Conservation (phyloP, 1,140 invertebrate genomes). For the Brachionus plicatilis region DNA sequence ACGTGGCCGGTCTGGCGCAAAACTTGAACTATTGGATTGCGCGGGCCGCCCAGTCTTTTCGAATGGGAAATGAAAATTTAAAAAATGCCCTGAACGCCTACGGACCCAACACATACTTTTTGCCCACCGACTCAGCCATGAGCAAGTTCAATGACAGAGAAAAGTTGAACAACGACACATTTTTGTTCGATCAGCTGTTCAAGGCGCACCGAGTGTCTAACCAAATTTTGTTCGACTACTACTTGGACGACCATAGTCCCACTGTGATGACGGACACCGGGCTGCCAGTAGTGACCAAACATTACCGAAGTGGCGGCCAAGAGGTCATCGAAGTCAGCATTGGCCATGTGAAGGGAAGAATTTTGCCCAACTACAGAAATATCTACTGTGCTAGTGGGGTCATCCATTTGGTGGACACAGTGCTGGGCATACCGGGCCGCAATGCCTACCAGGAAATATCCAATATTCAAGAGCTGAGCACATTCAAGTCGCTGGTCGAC, state of each 20-base stretch:
- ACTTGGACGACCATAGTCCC: background rate
- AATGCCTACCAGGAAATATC: constrained; percentile 38
- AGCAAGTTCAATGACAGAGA: constrained; percentile 13
- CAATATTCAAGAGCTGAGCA: background rate
- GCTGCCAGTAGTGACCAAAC: background rate
- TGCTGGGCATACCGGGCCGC: background rate
- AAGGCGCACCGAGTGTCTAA: constrained; percentile 17
- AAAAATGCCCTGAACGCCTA: constrained; percentile 20
- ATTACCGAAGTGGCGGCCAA: background rate
- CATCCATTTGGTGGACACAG: constrained; percentile 34
- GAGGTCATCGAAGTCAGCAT: constrained; percentile 16
- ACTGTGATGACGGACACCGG: constrained; percentile 5
- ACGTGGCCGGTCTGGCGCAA: background rate
- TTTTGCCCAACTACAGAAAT: constrained; percentile 27
- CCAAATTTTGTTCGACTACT: constrained; percentile 27
- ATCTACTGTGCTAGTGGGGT: constrained; percentile 33
- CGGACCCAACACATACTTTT: constrained; percentile 32
- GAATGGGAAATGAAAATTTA: constrained; percentile 26
- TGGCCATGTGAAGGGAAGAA: constrained; percentile 25
- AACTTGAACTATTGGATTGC: constrained; percentile 34
- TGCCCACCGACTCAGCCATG: background rate
- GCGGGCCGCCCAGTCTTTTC: background rate
- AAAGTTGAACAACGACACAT: constrained; percentile 4
- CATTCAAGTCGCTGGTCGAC: constrained; percentile 4
- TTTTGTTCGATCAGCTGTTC: constrained; percentile 15